Base-by-base conservation (phyloP, 2,113 vertebrate genomes). In the Bufo bufo region DNA sequence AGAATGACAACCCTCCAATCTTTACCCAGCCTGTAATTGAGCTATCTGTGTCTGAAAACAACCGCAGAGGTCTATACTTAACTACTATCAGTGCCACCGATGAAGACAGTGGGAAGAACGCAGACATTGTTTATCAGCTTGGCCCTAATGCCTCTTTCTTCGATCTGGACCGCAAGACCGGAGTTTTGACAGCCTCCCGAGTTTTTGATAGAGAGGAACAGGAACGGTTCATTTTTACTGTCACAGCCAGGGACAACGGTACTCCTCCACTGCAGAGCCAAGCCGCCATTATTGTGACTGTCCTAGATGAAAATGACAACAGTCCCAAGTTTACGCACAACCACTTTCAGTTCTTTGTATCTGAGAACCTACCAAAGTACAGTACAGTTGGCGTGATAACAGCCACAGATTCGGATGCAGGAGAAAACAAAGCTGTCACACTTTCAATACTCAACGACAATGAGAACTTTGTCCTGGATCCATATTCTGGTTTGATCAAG, bases 11-110 rank as follows among this genome's bases (percentile, higher is more conserved):
- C 95, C 97, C 97, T 74, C 98, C 99, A 78, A 96, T 99, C 94
- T 99, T 99, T 92, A 98, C 94, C 93, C 98, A 99, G 95, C 98
- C 98, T 90, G 99, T 99, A 92, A 99, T 99, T 91, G 98, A 99
- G 94, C 94, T 99, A 94, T 96, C 98, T 82, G 97, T 99, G 91
- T 96, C 97, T 91, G 99, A 99, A 93, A 99, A 99, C 95, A 99
- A 99, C 94, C 97, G 96, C 20, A 96, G 97, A 77, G 98, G 99
- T 94, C 94, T 99, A 92, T 99, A 99, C 94, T 97, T 99, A 92
- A 98, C 98, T 63, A 98, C 97, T 91, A 96, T 99, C 88, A 99
- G 96, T 84, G 98, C 99, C 92, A 98, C 98, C 6, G 99, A 99
- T 85, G 98, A 99, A 92, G 99, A 99, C 96, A 99, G 97, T 85